phyloP scores from a whole-genome alignment of 2,113 vertebrate species.

The Lamprologus sp. region DNA sequence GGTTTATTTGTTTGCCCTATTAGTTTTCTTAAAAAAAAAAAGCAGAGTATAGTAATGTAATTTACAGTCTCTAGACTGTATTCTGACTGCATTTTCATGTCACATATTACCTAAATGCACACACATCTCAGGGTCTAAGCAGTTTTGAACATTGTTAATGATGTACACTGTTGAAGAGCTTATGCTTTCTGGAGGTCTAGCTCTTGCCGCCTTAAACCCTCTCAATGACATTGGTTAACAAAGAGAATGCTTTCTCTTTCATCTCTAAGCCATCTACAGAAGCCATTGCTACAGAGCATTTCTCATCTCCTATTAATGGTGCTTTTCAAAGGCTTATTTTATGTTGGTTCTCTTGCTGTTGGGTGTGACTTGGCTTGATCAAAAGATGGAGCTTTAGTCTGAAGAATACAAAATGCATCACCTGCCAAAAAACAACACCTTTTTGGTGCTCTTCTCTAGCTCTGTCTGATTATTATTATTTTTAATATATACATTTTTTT shows the following conservation, averaged over 20 bases:
- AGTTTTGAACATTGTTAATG: conserved; percentile 1
- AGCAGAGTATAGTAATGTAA: neutral
- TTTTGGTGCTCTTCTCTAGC: neutral
- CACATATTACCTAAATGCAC: neutral
- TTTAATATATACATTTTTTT: neutral
- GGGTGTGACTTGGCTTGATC: conserved; percentile 51
- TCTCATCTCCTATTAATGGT: conserved; percentile 43
- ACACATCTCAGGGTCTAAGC: neutral
- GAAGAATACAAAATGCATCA: conserved; percentile 44
- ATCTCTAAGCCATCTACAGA: conserved; percentile 56
- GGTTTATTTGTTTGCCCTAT: neutral
- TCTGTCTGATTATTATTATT: neutral
- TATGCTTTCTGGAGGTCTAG: conserved; percentile 5
- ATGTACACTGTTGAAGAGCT: neutral
- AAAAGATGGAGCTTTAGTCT: conserved; percentile 51
- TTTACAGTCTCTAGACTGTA: neutral
- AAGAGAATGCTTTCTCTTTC: conserved; percentile 67
- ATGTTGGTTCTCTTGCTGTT: conserved; percentile 50
- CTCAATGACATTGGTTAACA: conserved; percentile 62
- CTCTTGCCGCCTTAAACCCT: conserved; percentile 14
- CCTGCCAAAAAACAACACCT: conserved; percentile 9
- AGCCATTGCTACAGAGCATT: conserved; percentile 38
- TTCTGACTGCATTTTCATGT: neutral
- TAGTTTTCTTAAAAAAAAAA: neutral
- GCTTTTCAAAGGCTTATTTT: conserved; percentile 62